Conservation (phyloP, 2,113 vertebrate species). For the Phrynocephalus versicolor region DNA sequence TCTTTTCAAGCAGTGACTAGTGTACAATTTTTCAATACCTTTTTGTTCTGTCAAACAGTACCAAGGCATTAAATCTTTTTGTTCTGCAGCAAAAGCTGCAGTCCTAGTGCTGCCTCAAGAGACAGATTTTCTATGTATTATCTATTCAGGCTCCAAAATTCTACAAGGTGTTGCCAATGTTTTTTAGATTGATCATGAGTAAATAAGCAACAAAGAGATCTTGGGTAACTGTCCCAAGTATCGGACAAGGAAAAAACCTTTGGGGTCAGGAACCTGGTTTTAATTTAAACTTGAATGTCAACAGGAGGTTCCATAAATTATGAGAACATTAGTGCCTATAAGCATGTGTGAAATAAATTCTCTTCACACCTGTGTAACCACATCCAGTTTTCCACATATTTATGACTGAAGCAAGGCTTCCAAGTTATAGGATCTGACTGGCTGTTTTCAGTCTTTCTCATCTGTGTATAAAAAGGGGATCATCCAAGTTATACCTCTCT, state of each 20-base stretch:
- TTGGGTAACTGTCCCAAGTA: not conserved
- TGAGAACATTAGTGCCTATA: not conserved
- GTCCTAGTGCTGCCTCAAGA: not conserved
- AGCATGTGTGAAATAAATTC: not conserved
- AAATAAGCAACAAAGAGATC: not conserved
- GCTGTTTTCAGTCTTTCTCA: not conserved
- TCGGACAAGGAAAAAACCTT: not conserved
- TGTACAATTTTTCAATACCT: not conserved
- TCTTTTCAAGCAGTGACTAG: not conserved
- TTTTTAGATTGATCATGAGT: not conserved
- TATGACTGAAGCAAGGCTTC: not conserved
- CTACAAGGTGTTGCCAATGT: not conserved
- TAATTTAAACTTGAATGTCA: not conserved
- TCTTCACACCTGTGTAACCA: not conserved
- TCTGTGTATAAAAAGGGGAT: too few species aligned
- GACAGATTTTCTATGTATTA: not conserved
- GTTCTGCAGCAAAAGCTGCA: not conserved
- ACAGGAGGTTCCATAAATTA: not conserved
- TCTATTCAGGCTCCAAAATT: not conserved
- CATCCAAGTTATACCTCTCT: too few species aligned
- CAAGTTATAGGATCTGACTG: not conserved
- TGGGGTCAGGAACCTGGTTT: fast-evolving
- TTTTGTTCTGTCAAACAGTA: not conserved
- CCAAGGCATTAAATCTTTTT: not conserved
- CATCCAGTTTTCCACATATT: not conserved